phyloP scores from a whole-genome alignment of 35 echinoderm and acorn worm species.

The Ophioderma brevispina region DNA sequence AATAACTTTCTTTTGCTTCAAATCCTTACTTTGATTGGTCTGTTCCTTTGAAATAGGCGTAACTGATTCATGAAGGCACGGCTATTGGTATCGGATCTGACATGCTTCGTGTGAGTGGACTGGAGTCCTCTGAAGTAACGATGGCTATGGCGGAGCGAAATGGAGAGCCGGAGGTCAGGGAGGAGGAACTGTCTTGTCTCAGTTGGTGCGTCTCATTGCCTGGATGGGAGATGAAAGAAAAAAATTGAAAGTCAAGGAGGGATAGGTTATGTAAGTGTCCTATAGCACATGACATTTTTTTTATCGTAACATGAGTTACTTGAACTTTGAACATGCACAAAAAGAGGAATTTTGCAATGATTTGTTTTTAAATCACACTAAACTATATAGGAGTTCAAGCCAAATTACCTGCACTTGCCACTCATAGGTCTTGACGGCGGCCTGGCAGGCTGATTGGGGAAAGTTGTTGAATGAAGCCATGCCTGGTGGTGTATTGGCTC shows the following conservation, averaged over 20 bases:
- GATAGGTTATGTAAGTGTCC: no score
- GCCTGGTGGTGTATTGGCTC: conserved; percentile 43
- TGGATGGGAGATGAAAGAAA: conserved; percentile 71
- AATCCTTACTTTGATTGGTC: conserved; percentile 98
- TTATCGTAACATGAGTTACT: no score
- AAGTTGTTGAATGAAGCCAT: conserved; percentile 12
- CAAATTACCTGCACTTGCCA: conserved; percentile 67
- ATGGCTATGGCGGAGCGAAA: conserved; percentile 56
- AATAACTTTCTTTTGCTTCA: no score
- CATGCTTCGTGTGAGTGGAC: conserved; percentile 92
- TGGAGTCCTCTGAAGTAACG: conserved; percentile 84
- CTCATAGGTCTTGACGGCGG: conserved; percentile 67
- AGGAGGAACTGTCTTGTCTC: conserved; percentile 96
- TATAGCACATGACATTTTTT: no score
- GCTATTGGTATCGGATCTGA: conserved; percentile 98
- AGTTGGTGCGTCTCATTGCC: conserved; percentile 69
- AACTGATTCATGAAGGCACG: conserved; percentile 94
- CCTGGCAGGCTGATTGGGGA: conserved; percentile 27
- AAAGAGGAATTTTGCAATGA: no score
- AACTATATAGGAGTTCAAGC: no score
- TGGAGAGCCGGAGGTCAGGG: conserved; percentile 52
- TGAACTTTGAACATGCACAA: no score
- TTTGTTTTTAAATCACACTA: no score
- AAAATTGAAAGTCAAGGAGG: no score
- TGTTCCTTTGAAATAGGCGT: conserved; percentile 97